Evolutionary conservation across 2,797 vertebrate genomes (phyloP).

Genomic region (Enteromius unitaeniatus): DNA sequence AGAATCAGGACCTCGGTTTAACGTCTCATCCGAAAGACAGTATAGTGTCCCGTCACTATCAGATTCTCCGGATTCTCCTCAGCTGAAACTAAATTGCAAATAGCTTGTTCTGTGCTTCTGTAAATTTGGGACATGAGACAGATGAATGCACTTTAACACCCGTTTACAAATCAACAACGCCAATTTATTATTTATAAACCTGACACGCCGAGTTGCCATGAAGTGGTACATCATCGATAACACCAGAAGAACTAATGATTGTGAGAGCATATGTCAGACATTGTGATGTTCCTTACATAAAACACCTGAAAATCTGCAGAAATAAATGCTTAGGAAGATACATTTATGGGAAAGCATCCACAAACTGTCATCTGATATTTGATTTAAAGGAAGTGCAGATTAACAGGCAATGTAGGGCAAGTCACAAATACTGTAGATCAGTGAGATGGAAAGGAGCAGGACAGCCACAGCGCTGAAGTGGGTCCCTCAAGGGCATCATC

Average conservation of each 20-base stretch:
- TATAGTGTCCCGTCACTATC: no score
- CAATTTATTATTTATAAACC: background rate
- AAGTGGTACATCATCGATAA: background rate
- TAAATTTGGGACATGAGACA: background rate
- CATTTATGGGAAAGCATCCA: background rate
- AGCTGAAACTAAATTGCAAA: background rate
- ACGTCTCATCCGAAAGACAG: no score
- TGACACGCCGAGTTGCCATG: background rate
- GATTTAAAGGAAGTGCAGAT: background rate
- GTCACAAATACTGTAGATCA: slow-evolving; percentile 35
- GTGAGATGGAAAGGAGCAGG: slow-evolving; percentile 32
- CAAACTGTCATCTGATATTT: slow-evolving; percentile 12
- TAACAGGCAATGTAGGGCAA: slow-evolving; percentile 33
- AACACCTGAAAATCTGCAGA: background rate
- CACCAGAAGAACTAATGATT: background rate
- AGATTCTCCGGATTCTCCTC: background rate
- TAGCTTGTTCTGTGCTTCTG: background rate
- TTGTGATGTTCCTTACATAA: background rate
- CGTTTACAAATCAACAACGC: background rate
- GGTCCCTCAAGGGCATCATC: slow-evolving; percentile 28
- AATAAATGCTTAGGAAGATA: background rate
- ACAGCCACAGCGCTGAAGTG: background rate
- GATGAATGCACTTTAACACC: background rate
- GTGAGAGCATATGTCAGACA: background rate
- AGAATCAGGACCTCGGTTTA: no score